Percentiles rank a stretch among this genome's conserved stretches.
Evolutionary conservation across 30 jellyfish, hydroid and myxozoan genomes (phyloP).

Genomic region (Hydractinia symbiolongicarpus): DNA sequence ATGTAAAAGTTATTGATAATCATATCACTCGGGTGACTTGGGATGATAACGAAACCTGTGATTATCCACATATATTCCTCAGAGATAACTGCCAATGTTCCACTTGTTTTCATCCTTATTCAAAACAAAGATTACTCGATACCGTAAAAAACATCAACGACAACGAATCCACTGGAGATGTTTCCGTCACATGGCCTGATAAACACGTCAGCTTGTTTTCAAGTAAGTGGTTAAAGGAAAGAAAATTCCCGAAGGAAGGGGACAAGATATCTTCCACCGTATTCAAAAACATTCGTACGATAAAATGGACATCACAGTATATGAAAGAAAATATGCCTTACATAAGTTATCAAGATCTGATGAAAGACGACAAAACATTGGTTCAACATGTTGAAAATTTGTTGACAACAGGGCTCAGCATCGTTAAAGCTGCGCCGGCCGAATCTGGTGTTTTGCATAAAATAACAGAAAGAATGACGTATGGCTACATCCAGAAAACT

Average conservation of each 20-base stretch:
- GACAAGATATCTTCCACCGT: slow-evolving; percentile 32
- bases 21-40: neutral
- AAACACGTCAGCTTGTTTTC: slow-evolving; percentile 46
- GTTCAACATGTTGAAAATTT: slow-evolving; percentile 42
- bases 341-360: slow-evolving; percentile 21
- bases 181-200: slow-evolving; percentile 52
- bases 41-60: slow-evolving; percentile 5
- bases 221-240: slow-evolving; percentile 44
- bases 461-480: neutral
- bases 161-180: slow-evolving; percentile 16
- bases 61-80: slow-evolving; percentile 55
- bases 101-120: slow-evolving; percentile 52
- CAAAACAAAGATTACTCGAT: slow-evolving; percentile 44
- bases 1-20: neutral
- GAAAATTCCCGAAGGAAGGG: slow-evolving; percentile 39
- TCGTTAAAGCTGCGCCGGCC: slow-evolving; percentile 56
- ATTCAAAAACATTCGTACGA: slow-evolving; percentile 29
- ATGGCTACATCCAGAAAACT: neutral
- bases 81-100: slow-evolving; percentile 85
- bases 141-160: slow-evolving; percentile 27
- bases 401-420: slow-evolving; percentile 42
- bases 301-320: slow-evolving; percentile 28
- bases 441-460: slow-evolving; percentile 12
- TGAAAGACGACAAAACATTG: slow-evolving; percentile 19
- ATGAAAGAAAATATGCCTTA: slow-evolving; percentile 34